Evolutionary conservation across 2,888 invertebrate genomes (phyloP), one percentile per base, ranked within the genome.

Genomic region (Pollenia labialis): DNA sequence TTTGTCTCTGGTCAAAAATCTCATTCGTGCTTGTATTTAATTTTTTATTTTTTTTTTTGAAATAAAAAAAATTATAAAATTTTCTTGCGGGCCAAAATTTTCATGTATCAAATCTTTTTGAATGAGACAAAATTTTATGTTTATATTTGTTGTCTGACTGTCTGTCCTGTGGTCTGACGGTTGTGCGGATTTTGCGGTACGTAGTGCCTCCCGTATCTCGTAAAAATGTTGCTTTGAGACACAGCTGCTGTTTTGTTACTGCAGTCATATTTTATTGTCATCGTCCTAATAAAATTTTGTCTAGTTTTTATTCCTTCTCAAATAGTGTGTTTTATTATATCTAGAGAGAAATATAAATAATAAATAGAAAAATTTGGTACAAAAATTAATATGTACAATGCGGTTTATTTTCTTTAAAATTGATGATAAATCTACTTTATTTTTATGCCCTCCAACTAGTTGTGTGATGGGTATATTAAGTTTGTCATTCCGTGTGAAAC

Each of bases 201-300:
- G 2, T 46, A 18, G 16, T 1, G 64, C 18, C 6, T 12, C 4
- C 46, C 2, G 12, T 64, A 16, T 23, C 10, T 32, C 11, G n/a
- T 60, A 32, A 42, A 44, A 54, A 10, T 68, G 16, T 48, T 60
- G 48, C 46, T 74, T 71, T 72, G 7, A 48, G 46, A 40, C 72
- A 58, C 74, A 74, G 76, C 62, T 76, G 83, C 48, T 56, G 16
- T 83, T 69, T 40, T 77, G 46, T 71, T 77, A 71, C 62, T 71
- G 76, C 76, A 77, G 64, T 83, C 48, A 77, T 83, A 77, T 76
- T 82, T 82, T 76, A 82, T 76, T 62, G 69, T 62, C 69, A 76
- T 76, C 71, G 69, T 71, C 44, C 44, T 46, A 82, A 71, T 71
- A 81, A 81, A 74, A 50, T 69, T 74, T 66, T 42, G 40, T 40